Percentiles rank a stretch among this genome's conserved stretches.
Evolutionary conservation across 2,888 invertebrate genomes (phyloP).

Genomic region (Amiota communis): DNA sequence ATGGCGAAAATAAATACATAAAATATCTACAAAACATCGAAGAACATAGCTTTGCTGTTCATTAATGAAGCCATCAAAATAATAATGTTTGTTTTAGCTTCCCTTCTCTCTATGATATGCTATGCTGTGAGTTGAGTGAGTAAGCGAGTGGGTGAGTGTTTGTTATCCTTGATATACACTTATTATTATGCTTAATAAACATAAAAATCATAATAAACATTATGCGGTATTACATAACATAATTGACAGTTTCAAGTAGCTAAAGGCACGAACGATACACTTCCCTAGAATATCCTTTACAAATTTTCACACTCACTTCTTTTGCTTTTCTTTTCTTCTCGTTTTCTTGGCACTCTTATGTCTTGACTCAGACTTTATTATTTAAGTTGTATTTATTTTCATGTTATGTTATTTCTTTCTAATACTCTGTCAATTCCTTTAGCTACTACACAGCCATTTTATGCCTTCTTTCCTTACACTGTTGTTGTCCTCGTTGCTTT

Average conservation of each 20-base stretch:
- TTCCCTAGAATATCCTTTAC: neutral
- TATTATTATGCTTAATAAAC: conserved; percentile 15
- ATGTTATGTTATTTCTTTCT: conserved; percentile 31
- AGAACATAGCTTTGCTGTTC: conserved; percentile 38
- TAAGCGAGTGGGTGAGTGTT: neutral
- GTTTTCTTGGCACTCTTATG: neutral
- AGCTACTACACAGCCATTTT: neutral
- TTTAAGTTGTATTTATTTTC: conserved; percentile 28
- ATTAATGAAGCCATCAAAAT: conserved; percentile 60
- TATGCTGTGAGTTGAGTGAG: neutral
- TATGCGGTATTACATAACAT: conserved; percentile 56
- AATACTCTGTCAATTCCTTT: conserved; percentile 18
- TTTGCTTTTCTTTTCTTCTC: too few relatives aligned
- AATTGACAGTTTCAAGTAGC: conserved; percentile 62
- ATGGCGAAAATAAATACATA: conserved; percentile 18
- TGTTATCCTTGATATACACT: conserved; percentile 21
- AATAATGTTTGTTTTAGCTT: conserved; percentile 11
- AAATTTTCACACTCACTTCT: neutral
- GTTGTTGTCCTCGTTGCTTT: neutral
- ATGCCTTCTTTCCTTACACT: neutral
- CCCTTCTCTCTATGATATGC: too few relatives aligned
- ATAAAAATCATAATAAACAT: conserved; percentile 60
- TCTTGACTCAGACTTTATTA: neutral
- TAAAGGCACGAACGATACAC: neutral
- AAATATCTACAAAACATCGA: conserved; percentile 2